phyloP scores from a whole-genome alignment of 2,113 vertebrate species.

The Peucedramus taeniatus region DNA sequence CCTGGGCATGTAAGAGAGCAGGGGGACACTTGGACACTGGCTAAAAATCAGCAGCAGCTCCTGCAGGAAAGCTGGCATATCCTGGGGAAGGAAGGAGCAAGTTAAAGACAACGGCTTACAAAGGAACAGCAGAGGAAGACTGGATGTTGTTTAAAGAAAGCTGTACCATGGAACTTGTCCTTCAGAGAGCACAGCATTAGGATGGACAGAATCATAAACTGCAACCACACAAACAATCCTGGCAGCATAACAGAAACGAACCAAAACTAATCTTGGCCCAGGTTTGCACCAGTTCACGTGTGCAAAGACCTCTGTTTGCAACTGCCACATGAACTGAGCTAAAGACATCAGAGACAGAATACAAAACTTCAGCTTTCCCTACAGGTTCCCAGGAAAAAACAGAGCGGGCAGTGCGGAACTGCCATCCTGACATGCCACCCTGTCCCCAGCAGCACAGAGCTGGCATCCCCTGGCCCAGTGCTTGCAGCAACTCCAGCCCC shows the following conservation, averaged over 20 bases:
- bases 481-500: background rate
- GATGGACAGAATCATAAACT: background rate
- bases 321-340: background rate
- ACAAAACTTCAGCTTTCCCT: background rate
- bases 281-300: fast-evolving
- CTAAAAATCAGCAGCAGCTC: background rate
- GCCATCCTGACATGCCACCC: background rate
- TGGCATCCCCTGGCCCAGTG: background rate
- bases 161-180: background rate
- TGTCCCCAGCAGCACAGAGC: background rate
- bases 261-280: background rate
- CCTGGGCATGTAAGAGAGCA: fast-evolving
- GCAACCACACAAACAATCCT: background rate
- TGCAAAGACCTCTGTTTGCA: background rate
- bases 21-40: too few species aligned
- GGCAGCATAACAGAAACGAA: background rate
- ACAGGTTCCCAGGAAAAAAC: background rate
- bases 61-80: background rate
- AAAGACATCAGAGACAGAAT: background rate
- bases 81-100: fast-evolving
- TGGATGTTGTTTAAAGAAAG: background rate
- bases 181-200: background rate
- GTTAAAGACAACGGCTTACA: background rate
- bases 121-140: background rate
- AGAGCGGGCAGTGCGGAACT: background rate